Evolutionary conservation across 2,797 vertebrate species (phyloP).

Genomic region (Lateolabrax maculatus): DNA sequence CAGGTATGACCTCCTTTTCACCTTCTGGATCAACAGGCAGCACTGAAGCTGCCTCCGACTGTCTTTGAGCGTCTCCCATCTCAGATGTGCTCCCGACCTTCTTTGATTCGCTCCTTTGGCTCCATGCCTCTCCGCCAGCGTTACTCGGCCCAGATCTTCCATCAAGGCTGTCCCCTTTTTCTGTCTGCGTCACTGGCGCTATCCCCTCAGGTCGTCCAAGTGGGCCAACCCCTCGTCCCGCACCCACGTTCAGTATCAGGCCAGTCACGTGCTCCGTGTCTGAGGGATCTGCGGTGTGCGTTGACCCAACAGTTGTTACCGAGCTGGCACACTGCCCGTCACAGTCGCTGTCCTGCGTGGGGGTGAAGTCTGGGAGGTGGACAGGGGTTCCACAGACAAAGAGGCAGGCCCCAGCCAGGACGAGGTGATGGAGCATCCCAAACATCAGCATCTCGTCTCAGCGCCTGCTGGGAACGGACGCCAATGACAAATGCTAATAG

Average conservation of each 20-base stretch:
- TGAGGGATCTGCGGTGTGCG: conserved; percentile 17
- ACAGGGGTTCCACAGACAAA: conserved; percentile 71
- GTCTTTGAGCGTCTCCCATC: conserved; percentile 44
- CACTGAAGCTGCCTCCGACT: conserved; percentile 18
- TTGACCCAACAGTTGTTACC: conserved; percentile 16
- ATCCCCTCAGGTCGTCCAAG: conserved; percentile 59
- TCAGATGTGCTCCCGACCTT: conserved; percentile 45
- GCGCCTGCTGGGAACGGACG: conserved; percentile 46
- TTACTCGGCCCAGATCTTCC: conserved; percentile 61
- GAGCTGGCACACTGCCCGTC: conserved; percentile 47
- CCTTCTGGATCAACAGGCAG: conserved; percentile 26
- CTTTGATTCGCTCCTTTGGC: conserved; percentile 43
- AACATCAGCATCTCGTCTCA: conserved; percentile 75
- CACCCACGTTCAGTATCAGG: conserved; percentile 54
- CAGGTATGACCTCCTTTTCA: conserved; percentile 19
- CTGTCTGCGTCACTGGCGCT: conserved; percentile 50
- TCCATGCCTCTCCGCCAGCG: conserved; percentile 48
- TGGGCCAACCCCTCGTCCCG: conserved; percentile 59
- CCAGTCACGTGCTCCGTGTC: conserved; percentile 31
- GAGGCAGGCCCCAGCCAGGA: conserved; percentile 77
- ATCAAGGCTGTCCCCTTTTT: conserved; percentile 63
- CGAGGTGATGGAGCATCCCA: conserved; percentile 62
- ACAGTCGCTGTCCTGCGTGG: conserved; percentile 53
- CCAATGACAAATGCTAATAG: conserved; percentile 34
- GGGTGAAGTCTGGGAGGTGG: conserved; percentile 23